Percentiles rank a stretch among this genome's conserved stretches.
Evolutionary conservation across 2,797 vertebrate genomes (phyloP).

Genomic region (Pseudochromis fuscus): DNA sequence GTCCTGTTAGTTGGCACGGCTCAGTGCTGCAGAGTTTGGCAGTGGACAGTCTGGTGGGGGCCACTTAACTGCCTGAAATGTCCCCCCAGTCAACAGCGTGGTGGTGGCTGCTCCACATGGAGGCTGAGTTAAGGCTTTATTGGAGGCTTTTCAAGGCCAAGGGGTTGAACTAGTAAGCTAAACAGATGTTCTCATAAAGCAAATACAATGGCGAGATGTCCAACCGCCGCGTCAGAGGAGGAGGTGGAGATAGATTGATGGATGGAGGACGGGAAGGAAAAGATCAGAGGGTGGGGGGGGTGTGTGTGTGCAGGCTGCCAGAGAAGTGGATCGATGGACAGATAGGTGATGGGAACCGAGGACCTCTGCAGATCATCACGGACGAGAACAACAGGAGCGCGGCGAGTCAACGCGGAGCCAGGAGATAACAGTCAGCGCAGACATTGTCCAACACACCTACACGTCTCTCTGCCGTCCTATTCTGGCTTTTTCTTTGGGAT

Average conservation of each 20-base stretch:
- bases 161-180: conserved; percentile 73
- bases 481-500: conserved; percentile 41
- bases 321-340: conserved; percentile 57
- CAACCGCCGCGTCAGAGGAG: conserved; percentile 55
- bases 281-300: conserved; percentile 14
- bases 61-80: conserved; percentile 6
- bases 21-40: conserved; percentile 4
- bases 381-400: conserved; percentile 20
- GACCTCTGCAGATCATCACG: conserved; percentile 52
- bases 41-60: conserved; percentile 21
- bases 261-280: conserved; percentile 53
- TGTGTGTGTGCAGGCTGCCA: conserved; percentile 25
- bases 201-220: conserved; percentile 73
- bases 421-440: conserved; percentile 45
- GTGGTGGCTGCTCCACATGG: conserved; percentile 53
- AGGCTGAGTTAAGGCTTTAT: conserved; percentile 57
- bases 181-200: conserved; percentile 84
- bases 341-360: conserved; percentile 54
- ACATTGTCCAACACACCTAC: conserved; percentile 59
- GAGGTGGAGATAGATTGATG: conserved; percentile 75
- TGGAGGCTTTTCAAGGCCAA: conserved; percentile 67
- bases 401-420: conserved; percentile 14
- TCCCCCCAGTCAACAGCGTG: conserved; percentile 22
- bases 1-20: conserved; percentile 11
- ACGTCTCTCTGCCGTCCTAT: conserved; percentile 2